Percentiles rank a stretch among this genome's conserved stretches.
Conservation (phyloP, 1,140 invertebrate genomes). For the Drosophila funebris region DNA sequence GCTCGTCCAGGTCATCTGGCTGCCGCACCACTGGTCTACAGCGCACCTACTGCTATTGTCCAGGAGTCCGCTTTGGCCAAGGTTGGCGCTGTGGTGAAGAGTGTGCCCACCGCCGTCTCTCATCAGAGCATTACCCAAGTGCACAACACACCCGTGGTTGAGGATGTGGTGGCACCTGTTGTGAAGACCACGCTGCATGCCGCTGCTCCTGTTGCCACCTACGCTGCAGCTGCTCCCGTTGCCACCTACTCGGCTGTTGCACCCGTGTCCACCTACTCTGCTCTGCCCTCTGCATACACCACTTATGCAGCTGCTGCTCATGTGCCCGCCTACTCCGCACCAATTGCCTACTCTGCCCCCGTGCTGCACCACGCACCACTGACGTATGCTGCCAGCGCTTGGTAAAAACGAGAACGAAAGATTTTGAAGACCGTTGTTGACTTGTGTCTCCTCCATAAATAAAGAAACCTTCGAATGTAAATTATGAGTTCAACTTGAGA, state of each 20-base stretch:
- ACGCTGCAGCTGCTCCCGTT: slow-evolving; percentile 38
- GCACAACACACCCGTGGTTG: slow-evolving; percentile 62
- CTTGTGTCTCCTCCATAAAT: slow-evolving; percentile 37
- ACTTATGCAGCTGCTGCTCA: slow-evolving; percentile 35
- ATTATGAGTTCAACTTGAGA: background rate
- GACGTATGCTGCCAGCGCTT: slow-evolving; percentile 63
- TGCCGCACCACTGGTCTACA: slow-evolving; percentile 64
- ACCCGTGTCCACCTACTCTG: slow-evolving; percentile 32
- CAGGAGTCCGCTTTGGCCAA: slow-evolving; percentile 72
- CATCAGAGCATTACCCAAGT: slow-evolving; percentile 84
- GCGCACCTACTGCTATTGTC: slow-evolving; percentile 51
- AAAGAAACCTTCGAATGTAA: slow-evolving; percentile 14
- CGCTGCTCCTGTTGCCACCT: slow-evolving; percentile 45
- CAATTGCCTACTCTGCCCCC: slow-evolving; percentile 46
- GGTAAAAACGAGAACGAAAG: slow-evolving; percentile 71
- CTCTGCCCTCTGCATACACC: slow-evolving; percentile 38
- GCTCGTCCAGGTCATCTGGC: slow-evolving; percentile 84
- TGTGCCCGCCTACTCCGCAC: slow-evolving; percentile 44
- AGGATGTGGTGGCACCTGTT: slow-evolving; percentile 74
- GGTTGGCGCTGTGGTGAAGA: slow-evolving; percentile 76
- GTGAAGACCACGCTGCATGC: slow-evolving; percentile 67
- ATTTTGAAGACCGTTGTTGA: slow-evolving; percentile 57
- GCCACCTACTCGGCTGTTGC: slow-evolving; percentile 37
- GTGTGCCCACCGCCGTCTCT: slow-evolving; percentile 84
- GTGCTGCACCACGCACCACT: slow-evolving; percentile 58